Base-by-base conservation (phyloP, 1,140 invertebrate genomes). In the Hycleus cichorii region DNA sequence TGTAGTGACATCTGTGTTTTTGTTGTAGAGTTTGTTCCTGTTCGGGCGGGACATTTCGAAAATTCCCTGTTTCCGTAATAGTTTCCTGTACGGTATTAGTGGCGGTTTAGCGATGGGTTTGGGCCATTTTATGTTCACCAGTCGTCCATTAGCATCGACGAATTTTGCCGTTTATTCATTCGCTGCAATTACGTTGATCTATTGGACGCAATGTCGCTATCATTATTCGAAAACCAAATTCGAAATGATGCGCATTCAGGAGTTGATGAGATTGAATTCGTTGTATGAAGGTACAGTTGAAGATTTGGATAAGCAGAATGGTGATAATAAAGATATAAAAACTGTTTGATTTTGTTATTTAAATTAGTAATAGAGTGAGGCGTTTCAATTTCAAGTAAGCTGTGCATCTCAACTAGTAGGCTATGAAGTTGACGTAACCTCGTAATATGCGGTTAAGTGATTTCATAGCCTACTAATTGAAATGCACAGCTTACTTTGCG, bases 41-140 rank as follows among this genome's bases (percentile, higher is more conserved):
- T 83, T 84, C 70, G 82, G 82, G 11, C 73, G 77, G 63, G 80
- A 85, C 70, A 63, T 85, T 4, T 76, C 75, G 24, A 76, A 80
- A 71, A 82, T 85, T 53, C 83, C 84, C 18, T 86, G 83, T 65
- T 84, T 85, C 68, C 75, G 81, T 47, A 78, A 78, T 48, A 83
- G 80, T 65, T 81, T 82, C 62, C 50, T 85, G 0, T 80, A 80
- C 71, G 83, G 83, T 12, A 82, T 84, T 27, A 67, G 73, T 32
- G 72, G 77, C 39, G 83, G 83, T 24, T 60, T 85, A 12, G 78
- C 67, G 2, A 63, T 69, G 42, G 83, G 82, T 4, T 58, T 84
- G 42, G 63, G 69, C 4, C 74, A 76, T 39, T 86, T 86, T 66
- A 72, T 85, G 65, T 77, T 79, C 40, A 83, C 83, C 8, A 85